Percentiles rank a stretch among this genome's conserved stretches.
Evolutionary conservation across 1,140 invertebrate genomes (phyloP).

Genomic region (Hylaeus anthracinus): DNA sequence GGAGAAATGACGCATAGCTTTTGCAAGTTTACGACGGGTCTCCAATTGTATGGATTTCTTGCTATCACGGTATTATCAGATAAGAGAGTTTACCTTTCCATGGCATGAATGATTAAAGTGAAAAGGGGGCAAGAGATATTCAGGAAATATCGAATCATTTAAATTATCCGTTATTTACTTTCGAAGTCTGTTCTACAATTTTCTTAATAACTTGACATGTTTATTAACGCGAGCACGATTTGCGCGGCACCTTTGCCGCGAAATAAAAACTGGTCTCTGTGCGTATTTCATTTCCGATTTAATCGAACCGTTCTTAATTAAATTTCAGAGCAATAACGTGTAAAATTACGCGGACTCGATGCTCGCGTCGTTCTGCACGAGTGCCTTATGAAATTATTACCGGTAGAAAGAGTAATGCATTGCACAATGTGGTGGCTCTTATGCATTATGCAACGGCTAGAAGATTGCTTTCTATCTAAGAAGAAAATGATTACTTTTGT

Average conservation of each 20-base stretch:
- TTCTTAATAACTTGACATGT: too few relatives aligned
- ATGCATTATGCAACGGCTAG: conserved; percentile 34
- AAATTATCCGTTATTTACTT: not conserved
- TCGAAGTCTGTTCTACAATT: not conserved
- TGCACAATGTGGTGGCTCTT: conserved; percentile 13
- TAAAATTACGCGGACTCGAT: conserved; percentile 4
- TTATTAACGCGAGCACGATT: not conserved
- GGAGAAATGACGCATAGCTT: not conserved
- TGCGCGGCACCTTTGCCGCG: not conserved
- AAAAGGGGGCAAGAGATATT: not conserved
- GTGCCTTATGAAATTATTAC: conserved; percentile 32
- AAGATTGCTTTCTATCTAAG: conserved; percentile 20
- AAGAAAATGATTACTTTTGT: not conserved
- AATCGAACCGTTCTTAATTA: not conserved
- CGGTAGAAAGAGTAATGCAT: conserved; percentile 9
- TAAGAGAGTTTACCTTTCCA: not conserved
- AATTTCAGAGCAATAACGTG: not conserved
- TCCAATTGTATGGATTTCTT: not conserved
- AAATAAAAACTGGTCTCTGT: not conserved
- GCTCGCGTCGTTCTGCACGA: conserved; percentile 1
- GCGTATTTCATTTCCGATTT: not conserved
- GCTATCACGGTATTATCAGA: conserved; percentile 33
- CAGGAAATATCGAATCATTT: not conserved
- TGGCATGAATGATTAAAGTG: not conserved
- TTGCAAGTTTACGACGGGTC: too few relatives aligned